These are phyloP conservation scores for Salvator merianae DNA, from an alignment of 2,113 vertebrate species.

Conservation along the genomic window DNA sequence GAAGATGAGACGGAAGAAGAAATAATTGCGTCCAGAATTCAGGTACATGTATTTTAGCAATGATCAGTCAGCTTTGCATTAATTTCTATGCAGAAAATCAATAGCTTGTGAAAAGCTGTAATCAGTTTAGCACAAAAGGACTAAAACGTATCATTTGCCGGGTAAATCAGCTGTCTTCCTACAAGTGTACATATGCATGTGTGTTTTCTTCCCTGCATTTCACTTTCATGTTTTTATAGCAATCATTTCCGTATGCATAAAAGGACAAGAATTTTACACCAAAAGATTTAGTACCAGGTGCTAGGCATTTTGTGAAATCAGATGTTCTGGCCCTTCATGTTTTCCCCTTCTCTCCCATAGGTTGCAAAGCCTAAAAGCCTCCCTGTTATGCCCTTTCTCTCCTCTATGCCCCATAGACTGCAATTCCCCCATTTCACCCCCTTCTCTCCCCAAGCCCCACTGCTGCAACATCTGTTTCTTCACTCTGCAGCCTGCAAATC, in stretches of 20 bases:
- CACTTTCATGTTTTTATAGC: not conserved
- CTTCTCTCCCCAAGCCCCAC: no score
- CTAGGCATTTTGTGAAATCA: no score
- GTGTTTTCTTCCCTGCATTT: not conserved
- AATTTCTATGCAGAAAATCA: not conserved
- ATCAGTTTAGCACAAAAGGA: not conserved
- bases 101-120: not conserved
- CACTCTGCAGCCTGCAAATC: no score
- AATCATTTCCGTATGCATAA: not conserved
- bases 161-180: not conserved
- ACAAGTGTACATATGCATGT: not conserved
- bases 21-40: not conserved
- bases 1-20: not conserved
- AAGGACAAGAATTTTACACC: not conserved
- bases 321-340: no score
- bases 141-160: not conserved
- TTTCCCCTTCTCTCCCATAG: no score
- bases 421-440: no score
- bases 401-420: no score
- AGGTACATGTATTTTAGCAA: not conserved
- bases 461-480: no score
- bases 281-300: no score
- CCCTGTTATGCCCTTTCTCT: no score
- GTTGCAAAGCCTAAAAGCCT: no score
- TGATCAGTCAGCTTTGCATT: not conserved